Conservation (phyloP, 2,888 invertebrate species). For the Cetonia aurata region DNA sequence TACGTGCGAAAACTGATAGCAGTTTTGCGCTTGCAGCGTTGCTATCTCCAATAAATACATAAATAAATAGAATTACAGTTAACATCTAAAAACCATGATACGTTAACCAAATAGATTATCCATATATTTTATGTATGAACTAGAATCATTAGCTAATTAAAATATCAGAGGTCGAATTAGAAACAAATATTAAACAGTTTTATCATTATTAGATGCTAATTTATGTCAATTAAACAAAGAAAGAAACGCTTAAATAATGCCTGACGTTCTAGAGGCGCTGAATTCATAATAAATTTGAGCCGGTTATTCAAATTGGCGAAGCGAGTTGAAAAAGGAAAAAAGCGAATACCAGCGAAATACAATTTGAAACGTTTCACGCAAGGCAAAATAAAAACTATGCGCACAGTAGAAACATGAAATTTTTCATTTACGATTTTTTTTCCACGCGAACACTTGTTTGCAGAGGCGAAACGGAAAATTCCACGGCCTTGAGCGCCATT, state of each 20-base stretch:
- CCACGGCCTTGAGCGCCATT: conserved; percentile 17
- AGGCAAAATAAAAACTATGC: background rate
- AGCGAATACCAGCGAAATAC: background rate
- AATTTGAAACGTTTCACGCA: background rate
- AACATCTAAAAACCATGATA: no score
- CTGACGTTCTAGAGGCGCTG: conserved; percentile 23
- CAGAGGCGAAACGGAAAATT: conserved; percentile 10
- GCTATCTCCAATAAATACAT: no score
- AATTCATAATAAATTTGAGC: conserved; percentile 8
- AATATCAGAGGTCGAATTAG: conserved; percentile 12
- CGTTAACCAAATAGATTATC: no score
- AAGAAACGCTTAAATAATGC: conserved; percentile 17
- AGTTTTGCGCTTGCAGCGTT: no score
- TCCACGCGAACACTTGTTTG: background rate
- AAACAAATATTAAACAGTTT: background rate
- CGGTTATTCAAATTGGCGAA: conserved; percentile 6
- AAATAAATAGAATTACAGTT: no score
- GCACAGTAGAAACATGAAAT: background rate
- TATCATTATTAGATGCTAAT: conserved; percentile 25
- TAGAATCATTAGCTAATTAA: background rate
- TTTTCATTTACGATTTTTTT: conserved; percentile 29
- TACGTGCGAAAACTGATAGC: no score
- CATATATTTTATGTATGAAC: no score
- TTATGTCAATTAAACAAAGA: conserved; percentile 13
- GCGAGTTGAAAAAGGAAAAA: background rate